Conservation (phyloP, 2,797 vertebrate species). For the Lophotriccus pileatus region DNA sequence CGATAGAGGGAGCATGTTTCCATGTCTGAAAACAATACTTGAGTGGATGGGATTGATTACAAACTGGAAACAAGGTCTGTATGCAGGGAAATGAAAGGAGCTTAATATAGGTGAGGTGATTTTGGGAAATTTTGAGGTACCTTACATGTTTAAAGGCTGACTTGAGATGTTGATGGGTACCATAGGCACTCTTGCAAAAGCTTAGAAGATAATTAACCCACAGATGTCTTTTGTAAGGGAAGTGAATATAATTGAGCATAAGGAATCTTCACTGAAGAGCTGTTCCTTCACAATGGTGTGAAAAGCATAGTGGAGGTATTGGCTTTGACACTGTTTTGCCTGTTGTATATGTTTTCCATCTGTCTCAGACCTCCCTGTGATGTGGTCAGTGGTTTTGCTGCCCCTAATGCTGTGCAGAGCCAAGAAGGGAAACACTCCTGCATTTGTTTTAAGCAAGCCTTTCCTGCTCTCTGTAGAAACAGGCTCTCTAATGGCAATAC, state of each 20-base stretch:
- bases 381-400: background rate
- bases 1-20: background rate
- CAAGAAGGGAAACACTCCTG: background rate
- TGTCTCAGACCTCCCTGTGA: background rate
- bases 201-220: background rate
- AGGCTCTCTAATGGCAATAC: background rate
- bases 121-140: background rate
- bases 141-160: background rate
- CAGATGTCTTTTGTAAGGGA: background rate
- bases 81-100: background rate
- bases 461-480: background rate
- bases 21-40: background rate
- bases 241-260: background rate
- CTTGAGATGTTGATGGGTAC: background rate
- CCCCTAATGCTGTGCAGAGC: background rate
- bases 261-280: background rate
- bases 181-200: background rate
- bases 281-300: background rate
- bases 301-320: background rate
- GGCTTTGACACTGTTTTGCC: background rate
- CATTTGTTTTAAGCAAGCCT: rapidly evolving
- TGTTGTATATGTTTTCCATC: background rate
- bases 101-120: background rate
- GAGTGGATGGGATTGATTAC: background rate
- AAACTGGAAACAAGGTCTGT: background rate